Conservation (phyloP, 2,888 invertebrate species). For the Cactoblastis cactorum region DNA sequence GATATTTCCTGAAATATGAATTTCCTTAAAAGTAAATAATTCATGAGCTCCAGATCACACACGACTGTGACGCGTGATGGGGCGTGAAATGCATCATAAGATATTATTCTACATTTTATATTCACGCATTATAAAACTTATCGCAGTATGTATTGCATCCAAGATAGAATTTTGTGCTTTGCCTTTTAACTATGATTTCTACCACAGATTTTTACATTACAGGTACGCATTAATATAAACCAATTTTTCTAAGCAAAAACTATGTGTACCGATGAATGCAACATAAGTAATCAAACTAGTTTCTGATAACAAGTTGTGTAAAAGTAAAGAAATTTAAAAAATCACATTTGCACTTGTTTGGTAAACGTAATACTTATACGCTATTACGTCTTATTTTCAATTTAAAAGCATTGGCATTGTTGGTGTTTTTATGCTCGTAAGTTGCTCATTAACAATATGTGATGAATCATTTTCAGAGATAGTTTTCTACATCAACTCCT, state of each 20-base stretch:
- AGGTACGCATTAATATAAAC: neutral
- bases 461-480: neutral
- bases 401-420: neutral
- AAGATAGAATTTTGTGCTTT: no score
- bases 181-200: no score
- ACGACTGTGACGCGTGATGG: no score
- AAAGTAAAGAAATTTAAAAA: conserved; percentile 3
- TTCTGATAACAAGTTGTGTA: neutral
- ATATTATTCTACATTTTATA: no score
- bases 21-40: no score
- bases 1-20: no score
- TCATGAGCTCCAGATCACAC: no score
- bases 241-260: no score
- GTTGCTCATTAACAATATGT: neutral
- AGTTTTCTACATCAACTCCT: conserved; percentile 10
- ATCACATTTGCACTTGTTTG: neutral
- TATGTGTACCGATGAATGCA: neutral
- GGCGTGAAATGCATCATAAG: no score
- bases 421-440: neutral
- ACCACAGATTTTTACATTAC: no score
- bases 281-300: conserved; percentile 1
- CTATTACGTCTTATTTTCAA: neutral
- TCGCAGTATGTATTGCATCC: no score
- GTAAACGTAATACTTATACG: neutral
- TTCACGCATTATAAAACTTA: no score